Conservation (phyloP, 2,888 invertebrate genomes). For the Teleogryllus oceanicus region DNA sequence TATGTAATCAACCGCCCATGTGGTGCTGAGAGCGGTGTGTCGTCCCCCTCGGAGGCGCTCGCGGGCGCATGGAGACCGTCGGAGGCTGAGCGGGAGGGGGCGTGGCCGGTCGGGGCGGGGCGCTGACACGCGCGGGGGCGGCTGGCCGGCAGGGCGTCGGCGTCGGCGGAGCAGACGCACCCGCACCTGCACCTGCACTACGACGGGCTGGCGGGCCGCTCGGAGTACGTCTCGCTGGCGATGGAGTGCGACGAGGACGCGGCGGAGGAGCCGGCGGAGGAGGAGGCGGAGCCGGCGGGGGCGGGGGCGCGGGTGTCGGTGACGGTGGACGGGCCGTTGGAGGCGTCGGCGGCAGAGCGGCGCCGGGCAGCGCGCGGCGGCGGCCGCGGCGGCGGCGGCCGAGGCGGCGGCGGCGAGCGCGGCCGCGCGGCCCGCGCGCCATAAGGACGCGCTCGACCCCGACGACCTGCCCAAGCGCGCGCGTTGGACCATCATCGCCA, state of each 20-base stretch:
- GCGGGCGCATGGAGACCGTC: not conserved
- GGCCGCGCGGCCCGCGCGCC: constrained; percentile 42
- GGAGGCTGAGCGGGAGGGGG: not conserved
- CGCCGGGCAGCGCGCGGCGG: not conserved
- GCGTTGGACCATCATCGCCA: constrained; percentile 86
- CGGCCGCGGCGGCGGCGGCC: constrained; percentile 21
- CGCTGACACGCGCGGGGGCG: not conserved
- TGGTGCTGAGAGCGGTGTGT: no score
- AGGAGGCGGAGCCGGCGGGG: constrained; percentile 41
- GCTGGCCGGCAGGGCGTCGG: not conserved
- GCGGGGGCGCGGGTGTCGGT: constrained; percentile 46
- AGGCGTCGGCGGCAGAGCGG: constrained; percentile 38
- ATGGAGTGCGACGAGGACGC: constrained; percentile 49
- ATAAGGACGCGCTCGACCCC: constrained; percentile 60
- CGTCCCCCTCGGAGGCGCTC: no score
- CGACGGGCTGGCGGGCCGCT: constrained; percentile 42
- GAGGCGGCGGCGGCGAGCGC: constrained; percentile 43
- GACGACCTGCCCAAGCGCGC: constrained; percentile 81
- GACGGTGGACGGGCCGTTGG: constrained; percentile 42
- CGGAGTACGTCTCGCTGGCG: constrained; percentile 54
- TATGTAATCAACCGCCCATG: no score
- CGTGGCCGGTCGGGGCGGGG: not conserved
- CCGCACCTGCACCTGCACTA: constrained; percentile 42
- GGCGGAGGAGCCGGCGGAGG: constrained; percentile 44
- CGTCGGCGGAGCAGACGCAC: not conserved